Percentiles rank a stretch among this genome's conserved stretches.
Evolutionary conservation across 2,888 invertebrate species (phyloP).

Genomic region (Ephialtes manifestator): DNA sequence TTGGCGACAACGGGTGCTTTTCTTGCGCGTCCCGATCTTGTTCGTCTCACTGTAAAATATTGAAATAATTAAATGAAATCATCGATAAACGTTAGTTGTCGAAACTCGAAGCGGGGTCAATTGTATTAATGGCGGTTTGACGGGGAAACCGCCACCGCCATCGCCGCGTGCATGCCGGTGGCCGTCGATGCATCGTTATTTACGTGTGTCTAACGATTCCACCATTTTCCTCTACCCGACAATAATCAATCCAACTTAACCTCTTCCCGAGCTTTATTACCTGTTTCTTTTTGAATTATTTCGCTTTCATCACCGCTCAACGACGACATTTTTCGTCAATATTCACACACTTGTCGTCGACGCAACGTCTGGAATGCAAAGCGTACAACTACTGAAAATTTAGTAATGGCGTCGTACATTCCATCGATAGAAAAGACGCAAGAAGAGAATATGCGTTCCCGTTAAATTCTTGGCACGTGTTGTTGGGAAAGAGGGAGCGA

Average conservation of each 20-base stretch:
- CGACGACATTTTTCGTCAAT: constrained; percentile 80
- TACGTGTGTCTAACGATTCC: constrained; percentile 15
- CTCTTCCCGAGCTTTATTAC: constrained; percentile 70
- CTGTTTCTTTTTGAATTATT: constrained; percentile 79
- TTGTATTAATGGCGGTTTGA: constrained; percentile 80
- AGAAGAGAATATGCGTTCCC: neutral
- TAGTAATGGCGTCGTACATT: constrained; percentile 50
- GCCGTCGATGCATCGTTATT: constrained; percentile 42
- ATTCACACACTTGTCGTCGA: constrained; percentile 51
- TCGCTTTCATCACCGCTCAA: constrained; percentile 83
- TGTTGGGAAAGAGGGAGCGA: neutral
- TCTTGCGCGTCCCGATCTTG: constrained; percentile 87
- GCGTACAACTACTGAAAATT: constrained; percentile 67
- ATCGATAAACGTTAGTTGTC: neutral
- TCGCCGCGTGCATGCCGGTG: constrained; percentile 54
- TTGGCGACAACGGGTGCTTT: constrained; percentile 78
- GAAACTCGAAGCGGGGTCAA: constrained; percentile 71
- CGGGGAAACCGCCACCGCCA: constrained; percentile 29
- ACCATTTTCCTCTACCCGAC: neutral
- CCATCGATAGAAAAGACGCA: constrained; percentile 5
- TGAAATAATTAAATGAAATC: neutral
- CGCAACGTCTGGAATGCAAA: constrained; percentile 71
- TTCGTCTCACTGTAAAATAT: constrained; percentile 86
- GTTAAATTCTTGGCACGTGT: neutral
- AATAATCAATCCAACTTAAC: constrained; percentile 8